Conservation (phyloP, 2,888 invertebrate species). For the Drosophila peninsularis region DNA sequence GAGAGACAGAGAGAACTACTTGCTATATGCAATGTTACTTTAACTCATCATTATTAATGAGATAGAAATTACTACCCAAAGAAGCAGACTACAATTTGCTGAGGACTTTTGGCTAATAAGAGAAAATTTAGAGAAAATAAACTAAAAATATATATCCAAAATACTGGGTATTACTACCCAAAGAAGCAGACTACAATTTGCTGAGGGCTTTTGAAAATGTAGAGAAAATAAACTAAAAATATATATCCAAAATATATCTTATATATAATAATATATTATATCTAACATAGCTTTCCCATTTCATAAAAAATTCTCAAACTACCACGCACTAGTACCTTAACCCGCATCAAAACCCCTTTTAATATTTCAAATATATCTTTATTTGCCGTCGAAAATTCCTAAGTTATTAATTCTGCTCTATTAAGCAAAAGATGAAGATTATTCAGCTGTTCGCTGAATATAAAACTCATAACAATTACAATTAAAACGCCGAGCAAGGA, state of each 20-base stretch:
- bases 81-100: too few species aligned
- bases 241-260: too few species aligned
- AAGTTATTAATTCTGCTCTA: background rate
- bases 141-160: background rate
- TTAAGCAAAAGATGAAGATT: background rate
- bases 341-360: background rate
- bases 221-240: background rate
- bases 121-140: background rate
- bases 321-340: background rate
- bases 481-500: background rate
- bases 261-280: too few species aligned
- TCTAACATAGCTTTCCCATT: background rate
- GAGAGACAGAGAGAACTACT: too few species aligned
- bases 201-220: too few species aligned
- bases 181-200: too few species aligned
- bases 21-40: too few species aligned
- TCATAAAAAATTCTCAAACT: background rate
- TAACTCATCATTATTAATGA: too few species aligned
- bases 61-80: too few species aligned
- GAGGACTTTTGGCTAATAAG: too few species aligned
- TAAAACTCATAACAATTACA: background rate
- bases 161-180: too few species aligned
- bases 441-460: background rate
- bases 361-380: background rate
- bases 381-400: too few species aligned